Base-by-base conservation (phyloP, 1,140 invertebrate species). In the Heliconius nattereri region DNA sequence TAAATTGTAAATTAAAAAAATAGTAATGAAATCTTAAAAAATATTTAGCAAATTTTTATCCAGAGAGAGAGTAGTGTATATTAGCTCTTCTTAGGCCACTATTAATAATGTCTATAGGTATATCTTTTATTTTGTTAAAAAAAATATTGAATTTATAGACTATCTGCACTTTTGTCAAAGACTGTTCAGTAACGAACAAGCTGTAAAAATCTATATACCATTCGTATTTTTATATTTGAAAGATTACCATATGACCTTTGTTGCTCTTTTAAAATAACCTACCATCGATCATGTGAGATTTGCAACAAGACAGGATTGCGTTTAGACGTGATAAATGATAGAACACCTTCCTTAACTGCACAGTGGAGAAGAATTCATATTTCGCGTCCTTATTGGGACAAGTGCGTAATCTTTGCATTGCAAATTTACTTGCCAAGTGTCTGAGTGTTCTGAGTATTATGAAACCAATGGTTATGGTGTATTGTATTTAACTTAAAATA, bases 181-280 rank as follows among this genome's bases (percentile, higher is more conserved):
- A 29, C 29, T 45, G 1, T n/a, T 66, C 26, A 29, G 7, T 29
- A 2, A 66, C 16, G 11, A 60, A 29, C 60, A 29, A 66, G 1
- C 26, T 16, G 26, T 29, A 29, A 16, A 66, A 66, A 66, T 66
- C 23, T 66, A 66, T 23, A n/a, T 75, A 35, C 73, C 52, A 60
- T n/a, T 60, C 19, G 9, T 75, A 8, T 20, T 75, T 75, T 32
- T 76, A 40, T 40, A 72, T 37, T 72, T 26, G 23, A 6, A 78
- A 73, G 45, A 72, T 72, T 72, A 52, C 66, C 49, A 54, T 72
- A 26, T 78, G 70, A 78, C 76, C 76, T 78, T 78, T 75, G 29
- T 60, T 57, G 73, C 32, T 75, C 26, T 75, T 75, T 75, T 35
- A 35, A 75, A 54, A 32, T 66, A 16, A 26, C 60, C 60, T 66